These are phyloP conservation scores for Lasioglossum morio DNA, from an alignment of 2,888 invertebrate genomes.

Conservation along the genomic window DNA sequence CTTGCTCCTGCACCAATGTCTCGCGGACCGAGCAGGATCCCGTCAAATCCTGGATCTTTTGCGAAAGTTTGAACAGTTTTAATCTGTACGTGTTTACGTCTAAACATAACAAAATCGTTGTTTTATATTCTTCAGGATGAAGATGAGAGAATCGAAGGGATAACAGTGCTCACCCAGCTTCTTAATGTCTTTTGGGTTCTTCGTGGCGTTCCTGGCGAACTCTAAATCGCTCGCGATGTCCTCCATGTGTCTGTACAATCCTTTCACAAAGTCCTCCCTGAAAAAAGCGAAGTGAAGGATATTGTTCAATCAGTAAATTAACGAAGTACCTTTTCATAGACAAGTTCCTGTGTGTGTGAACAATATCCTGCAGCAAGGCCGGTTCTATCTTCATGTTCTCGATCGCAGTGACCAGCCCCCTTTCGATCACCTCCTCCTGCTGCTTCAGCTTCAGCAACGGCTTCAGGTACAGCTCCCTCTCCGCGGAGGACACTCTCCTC, in stretches of 20 bases:
- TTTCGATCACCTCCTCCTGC: conserved; percentile 78
- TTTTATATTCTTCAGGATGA: not conserved
- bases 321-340: conserved; percentile 72
- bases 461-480: conserved; percentile 69
- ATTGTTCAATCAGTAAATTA: not conserved
- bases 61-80: conserved; percentile 75
- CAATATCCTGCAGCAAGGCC: conserved; percentile 69
- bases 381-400: conserved; percentile 73
- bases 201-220: conserved; percentile 64
- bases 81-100: conserved; percentile 76
- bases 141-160: not conserved
- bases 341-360: conserved; percentile 64
- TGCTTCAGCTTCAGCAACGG: conserved; percentile 77
- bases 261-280: conserved; percentile 62
- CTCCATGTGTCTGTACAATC: conserved; percentile 57
- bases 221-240: conserved; percentile 71
- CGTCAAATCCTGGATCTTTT: conserved; percentile 77
- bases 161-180: conserved; percentile 73
- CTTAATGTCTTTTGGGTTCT: conserved; percentile 66
- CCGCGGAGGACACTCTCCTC: conserved; percentile 39
- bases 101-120: conserved; percentile 46
- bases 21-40: conserved; percentile 61
- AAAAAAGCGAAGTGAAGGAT: not conserved
- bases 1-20: conserved; percentile 72
- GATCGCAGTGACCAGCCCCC: conserved; percentile 71